A percentile compares a stretch with the other conserved stretches of the same genome.
These are phyloP conservation scores for Branchinecta sandiegonensis DNA, from an alignment of 2,888 invertebrate genomes.

Conservation along the genomic window DNA sequence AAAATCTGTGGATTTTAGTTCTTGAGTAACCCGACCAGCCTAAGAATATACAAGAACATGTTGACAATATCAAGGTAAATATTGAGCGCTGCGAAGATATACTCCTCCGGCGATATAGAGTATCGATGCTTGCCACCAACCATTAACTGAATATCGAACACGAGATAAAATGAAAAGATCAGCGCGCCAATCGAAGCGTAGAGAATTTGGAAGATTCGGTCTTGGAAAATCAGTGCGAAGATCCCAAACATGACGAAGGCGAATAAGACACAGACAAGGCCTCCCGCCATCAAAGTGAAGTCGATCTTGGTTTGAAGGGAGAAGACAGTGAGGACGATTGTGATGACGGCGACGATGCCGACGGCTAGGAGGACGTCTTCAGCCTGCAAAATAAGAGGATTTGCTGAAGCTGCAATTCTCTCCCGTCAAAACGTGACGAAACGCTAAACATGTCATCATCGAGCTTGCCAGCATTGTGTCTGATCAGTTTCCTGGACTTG, in stretches of 20 bases:
- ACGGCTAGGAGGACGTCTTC: conserved; percentile 68
- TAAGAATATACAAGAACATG: conserved; percentile 72
- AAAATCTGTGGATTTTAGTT: background rate
- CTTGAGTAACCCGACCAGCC: conserved; percentile 47
- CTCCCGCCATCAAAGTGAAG: conserved; percentile 63
- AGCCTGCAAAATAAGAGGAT: conserved; percentile 29
- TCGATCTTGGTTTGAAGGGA: conserved; percentile 85
- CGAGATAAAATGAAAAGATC: conserved; percentile 70
- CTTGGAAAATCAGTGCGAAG: conserved; percentile 45
- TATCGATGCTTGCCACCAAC: conserved; percentile 80
- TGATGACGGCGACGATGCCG: conserved; percentile 73
- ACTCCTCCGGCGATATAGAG: conserved; percentile 79
- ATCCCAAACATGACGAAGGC: conserved; percentile 66
- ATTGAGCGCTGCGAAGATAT: conserved; percentile 81
- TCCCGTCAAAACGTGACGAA: too few relatives aligned
- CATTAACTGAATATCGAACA: conserved; percentile 82
- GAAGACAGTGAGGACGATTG: conserved; percentile 70
- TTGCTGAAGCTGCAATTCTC: too few relatives aligned
- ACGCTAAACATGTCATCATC: too few relatives aligned
- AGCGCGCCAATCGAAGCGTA: conserved; percentile 76
- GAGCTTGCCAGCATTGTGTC: too few relatives aligned
- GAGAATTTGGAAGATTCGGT: conserved; percentile 44
- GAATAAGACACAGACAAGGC: conserved; percentile 51
- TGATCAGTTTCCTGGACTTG: too few relatives aligned
- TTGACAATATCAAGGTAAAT: conserved; percentile 78